A percentile compares a stretch with the other conserved stretches of the same genome.
Conservation (phyloP, 2,888 invertebrate species). For the Caenorhabditis sulstoni region DNA sequence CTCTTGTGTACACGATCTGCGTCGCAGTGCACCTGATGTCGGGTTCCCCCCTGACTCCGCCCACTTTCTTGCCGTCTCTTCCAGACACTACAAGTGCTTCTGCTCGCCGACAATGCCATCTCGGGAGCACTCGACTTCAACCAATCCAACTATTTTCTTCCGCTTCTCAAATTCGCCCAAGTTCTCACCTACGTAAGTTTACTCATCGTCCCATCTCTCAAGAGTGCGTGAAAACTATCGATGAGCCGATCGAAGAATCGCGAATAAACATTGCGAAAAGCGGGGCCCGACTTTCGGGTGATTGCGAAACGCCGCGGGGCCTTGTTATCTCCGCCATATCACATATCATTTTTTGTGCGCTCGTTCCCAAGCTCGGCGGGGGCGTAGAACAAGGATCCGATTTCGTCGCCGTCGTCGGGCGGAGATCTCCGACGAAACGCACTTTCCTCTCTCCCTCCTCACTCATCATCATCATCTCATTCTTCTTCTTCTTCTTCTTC, state of each 20-base stretch:
- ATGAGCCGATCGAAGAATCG: background rate
- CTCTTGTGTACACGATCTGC: conserved; percentile 1
- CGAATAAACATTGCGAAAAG: background rate
- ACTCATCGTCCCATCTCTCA: too few relatives aligned
- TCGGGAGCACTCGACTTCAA: conserved; percentile 49
- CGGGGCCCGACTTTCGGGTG: too few relatives aligned
- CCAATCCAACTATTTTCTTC: conserved; percentile 42
- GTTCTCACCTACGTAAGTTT: conserved; percentile 55
- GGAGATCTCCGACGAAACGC: background rate
- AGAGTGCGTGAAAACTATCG: conserved; percentile 5
- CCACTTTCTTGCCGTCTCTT: too few relatives aligned
- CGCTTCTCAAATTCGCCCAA: conserved; percentile 51
- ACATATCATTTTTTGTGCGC: conserved; percentile 10
- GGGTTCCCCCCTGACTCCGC: background rate
- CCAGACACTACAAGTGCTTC: conserved; percentile 54
- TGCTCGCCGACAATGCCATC: conserved; percentile 47
- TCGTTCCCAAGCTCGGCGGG: background rate
- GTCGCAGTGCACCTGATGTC: background rate
- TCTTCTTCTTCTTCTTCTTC: too few relatives aligned
- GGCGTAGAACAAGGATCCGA: conserved; percentile 19
- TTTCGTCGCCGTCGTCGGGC: background rate
- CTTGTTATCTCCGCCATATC: conserved; percentile 7
- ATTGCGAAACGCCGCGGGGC: background rate
- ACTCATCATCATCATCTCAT: too few relatives aligned
- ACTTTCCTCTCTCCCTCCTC: background rate